Evolutionary conservation across 2,113 vertebrate genomes (phyloP), one percentile per base, ranked within the genome.

Genomic region (Butorides virescens): DNA sequence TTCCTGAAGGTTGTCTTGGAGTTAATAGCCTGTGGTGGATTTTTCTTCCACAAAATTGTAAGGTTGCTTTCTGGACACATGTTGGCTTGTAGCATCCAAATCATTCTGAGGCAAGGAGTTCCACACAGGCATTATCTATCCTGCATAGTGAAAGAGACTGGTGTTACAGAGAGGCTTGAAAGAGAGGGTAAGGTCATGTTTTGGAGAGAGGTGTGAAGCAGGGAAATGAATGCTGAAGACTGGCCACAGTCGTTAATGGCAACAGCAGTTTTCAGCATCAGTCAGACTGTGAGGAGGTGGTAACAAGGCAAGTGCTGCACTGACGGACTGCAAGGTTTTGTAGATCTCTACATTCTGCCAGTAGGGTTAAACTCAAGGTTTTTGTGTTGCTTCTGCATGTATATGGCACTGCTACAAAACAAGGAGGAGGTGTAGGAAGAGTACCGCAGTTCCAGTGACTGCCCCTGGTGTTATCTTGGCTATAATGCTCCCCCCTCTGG

Each of bases 71-170:
- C 72, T 66, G 56, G 21, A 25, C 7, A 47, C 3, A 3, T 0
- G 0, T 23, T 47, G 32, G 3, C 20, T 62, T 66, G 30, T 29
- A 37, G 12, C 47, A 70, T 30, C 36, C 11, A 30, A 78, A 59
- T 5, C 7, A 5, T 59, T 50, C 25, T 18, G 20, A 53, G 75
- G 13, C 32, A 50, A 50, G 13, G 15, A 58, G 12, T 72, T 82
- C 26, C 13, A 22, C 22, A 15, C 9, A 67, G 7, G 5, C 1
- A 0, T 15, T 47, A 34, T 18, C 37, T 36, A 23, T 18, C 4
- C 42, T 85, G 42, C 5, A 3, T 1, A 49, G n/a, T 25, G 37
- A 81, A 81, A 67, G 42, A 21, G 53, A 14, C 7, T 21, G 19
- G 6, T 78, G 13, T 30, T 56, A 46, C 20, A 37, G 53, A 53